These are phyloP conservation scores for Gymnorhina tibicen DNA, from an alignment of 2,113 vertebrate species.

Conservation along the genomic window DNA sequence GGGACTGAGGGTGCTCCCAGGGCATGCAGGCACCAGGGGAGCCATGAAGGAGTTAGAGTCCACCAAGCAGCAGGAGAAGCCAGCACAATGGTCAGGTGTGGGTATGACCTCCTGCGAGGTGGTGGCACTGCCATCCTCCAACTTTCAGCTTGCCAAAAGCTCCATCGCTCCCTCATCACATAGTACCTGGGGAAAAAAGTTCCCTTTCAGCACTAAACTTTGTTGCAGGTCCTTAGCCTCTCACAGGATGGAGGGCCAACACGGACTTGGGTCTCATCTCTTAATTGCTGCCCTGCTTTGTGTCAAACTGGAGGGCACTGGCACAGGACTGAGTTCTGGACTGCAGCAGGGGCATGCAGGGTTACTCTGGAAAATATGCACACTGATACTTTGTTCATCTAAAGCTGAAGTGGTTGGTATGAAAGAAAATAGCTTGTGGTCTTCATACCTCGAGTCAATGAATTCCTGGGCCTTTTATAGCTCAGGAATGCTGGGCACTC, in stretches of 20 bases:
- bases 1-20: neutral
- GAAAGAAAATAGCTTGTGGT: constrained; percentile 55
- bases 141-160: neutral
- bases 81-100: neutral
- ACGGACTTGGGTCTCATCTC: neutral
- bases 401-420: constrained; percentile 19
- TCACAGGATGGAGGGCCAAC: accelerated
- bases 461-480: constrained; percentile 65
- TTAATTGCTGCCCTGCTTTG: neutral
- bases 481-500: neutral
- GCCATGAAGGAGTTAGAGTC: neutral
- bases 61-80: neutral
- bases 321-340: neutral
- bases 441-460: constrained; percentile 54
- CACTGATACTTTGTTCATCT: constrained; percentile 44
- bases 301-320: neutral
- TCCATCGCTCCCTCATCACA: accelerated
- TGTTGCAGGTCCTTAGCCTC: neutral
- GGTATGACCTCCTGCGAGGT: neutral
- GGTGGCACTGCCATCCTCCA: neutral
- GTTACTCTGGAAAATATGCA: constrained; percentile 48
- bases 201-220: neutral
- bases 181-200: accelerated
- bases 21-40: accelerated
- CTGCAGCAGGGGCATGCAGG: neutral